Conservation (phyloP, 2,113 vertebrate genomes). For the Perca flavescens region DNA sequence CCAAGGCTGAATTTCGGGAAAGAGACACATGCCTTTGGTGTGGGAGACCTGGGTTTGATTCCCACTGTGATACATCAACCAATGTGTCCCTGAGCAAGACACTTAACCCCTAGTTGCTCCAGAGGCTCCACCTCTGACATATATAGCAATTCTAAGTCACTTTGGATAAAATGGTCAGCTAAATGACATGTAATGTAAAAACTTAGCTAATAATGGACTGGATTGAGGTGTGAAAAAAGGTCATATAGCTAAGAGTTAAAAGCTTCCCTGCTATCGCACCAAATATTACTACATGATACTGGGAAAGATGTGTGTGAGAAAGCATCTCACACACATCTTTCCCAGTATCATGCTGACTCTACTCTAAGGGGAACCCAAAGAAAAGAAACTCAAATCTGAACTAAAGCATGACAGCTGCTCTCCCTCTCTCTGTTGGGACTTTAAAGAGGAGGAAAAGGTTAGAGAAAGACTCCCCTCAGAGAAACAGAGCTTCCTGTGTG, state of each 20-base stretch:
- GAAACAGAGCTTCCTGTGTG: slow-evolving; percentile 33
- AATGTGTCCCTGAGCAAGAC: too few species aligned
- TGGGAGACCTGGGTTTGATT: too few species aligned
- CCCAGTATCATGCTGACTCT: slow-evolving; percentile 2
- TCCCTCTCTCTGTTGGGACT: slow-evolving; percentile 37
- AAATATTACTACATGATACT: background rate
- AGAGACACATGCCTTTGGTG: too few species aligned
- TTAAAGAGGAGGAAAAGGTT: slow-evolving; percentile 27
- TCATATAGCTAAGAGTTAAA: background rate
- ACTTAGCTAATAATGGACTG: background rate
- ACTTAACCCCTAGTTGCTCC: too few species aligned
- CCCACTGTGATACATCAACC: too few species aligned
- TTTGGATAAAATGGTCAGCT: too few species aligned
- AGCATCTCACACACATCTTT: background rate
- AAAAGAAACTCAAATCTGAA: slow-evolving; percentile 47
- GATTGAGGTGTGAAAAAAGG: background rate
- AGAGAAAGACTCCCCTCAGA: slow-evolving; percentile 53
- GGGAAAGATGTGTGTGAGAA: too few species aligned
- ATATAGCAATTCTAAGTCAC: too few species aligned
- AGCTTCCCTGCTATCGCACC: background rate
- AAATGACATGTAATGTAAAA: too few species aligned
- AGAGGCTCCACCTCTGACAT: too few species aligned
- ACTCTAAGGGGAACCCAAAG: slow-evolving; percentile 23
- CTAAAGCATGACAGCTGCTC: slow-evolving; percentile 60
- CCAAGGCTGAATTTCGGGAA: too few species aligned